These are phyloP conservation scores for Anguilla rostrata DNA, from an alignment of 2,113 vertebrate species.

Conservation along the genomic window DNA sequence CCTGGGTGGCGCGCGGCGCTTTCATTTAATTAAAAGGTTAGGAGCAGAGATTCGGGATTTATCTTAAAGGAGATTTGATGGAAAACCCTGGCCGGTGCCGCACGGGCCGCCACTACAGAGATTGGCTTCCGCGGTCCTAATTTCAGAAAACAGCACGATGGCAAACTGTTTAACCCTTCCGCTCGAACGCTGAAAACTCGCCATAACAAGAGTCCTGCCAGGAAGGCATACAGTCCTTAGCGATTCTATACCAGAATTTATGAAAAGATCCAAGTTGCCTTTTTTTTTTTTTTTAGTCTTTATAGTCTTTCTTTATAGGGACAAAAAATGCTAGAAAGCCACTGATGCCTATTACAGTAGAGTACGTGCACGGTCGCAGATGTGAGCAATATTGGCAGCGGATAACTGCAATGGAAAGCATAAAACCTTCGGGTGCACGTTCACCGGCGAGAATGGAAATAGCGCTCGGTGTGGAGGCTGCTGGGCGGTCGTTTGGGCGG, in stretches of 20 bases:
- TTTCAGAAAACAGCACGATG: neutral
- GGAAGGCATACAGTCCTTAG: neutral
- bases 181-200: neutral
- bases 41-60: neutral
- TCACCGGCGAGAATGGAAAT: neutral
- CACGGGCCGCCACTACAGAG: neutral
- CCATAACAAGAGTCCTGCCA: neutral
- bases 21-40: conserved; percentile 27
- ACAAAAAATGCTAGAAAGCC: neutral
- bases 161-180: conserved; percentile 8
- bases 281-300: no score
- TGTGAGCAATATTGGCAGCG: neutral
- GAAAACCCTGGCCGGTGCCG: neutral
- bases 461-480: neutral
- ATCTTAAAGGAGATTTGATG: conserved; percentile 9
- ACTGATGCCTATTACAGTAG: neutral
- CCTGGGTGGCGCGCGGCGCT: neutral
- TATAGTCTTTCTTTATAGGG: no score
- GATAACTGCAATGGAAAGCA: neutral
- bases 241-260: neutral
- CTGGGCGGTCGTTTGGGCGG: neutral
- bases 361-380: neutral
- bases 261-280: neutral
- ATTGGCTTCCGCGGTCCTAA: neutral
- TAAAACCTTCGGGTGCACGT: neutral